Evolutionary conservation across 2,113 vertebrate genomes (phyloP).

Genomic region (Ctenomys sociabilis): DNA sequence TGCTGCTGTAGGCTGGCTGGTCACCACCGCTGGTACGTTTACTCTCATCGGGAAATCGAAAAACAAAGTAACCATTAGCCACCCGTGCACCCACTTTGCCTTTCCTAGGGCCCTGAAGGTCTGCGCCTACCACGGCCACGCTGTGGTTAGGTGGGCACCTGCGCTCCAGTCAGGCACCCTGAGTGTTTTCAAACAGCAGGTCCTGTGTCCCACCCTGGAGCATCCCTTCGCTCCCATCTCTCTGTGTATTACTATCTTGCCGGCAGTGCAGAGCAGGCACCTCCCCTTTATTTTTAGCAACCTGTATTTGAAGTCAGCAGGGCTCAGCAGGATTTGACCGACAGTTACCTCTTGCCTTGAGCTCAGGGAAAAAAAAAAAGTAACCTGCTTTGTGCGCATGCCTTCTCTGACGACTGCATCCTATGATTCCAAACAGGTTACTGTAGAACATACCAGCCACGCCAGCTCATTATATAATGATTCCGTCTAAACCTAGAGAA

Average conservation of each 20-base stretch:
- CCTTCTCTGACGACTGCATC: conserved; percentile 83
- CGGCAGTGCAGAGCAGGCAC: not conserved
- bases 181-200: not conserved
- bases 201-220: not conserved
- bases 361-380: conserved; percentile 77
- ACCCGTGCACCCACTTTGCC: not conserved
- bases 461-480: conserved; percentile 80
- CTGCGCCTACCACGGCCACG: not conserved
- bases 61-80: not conserved
- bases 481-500: conserved; percentile 57
- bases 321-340: conserved; percentile 85
- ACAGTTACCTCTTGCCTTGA: conserved; percentile 88
- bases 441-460: conserved; percentile 67
- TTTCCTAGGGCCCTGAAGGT: not conserved
- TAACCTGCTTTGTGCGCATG: conserved; percentile 84
- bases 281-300: conserved; percentile 78
- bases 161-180: not conserved
- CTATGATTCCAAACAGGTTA: conserved; percentile 80
- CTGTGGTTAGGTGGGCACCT: not conserved
- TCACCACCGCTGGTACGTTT: not conserved
- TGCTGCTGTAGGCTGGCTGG: not conserved
- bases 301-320: conserved; percentile 81
- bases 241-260: conserved; percentile 53
- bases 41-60: not conserved
- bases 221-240: not conserved